Percentiles rank a stretch among this genome's conserved stretches.
Evolutionary conservation across 2,113 vertebrate genomes (phyloP).

Genomic region (Microcebus jonahi): DNA sequence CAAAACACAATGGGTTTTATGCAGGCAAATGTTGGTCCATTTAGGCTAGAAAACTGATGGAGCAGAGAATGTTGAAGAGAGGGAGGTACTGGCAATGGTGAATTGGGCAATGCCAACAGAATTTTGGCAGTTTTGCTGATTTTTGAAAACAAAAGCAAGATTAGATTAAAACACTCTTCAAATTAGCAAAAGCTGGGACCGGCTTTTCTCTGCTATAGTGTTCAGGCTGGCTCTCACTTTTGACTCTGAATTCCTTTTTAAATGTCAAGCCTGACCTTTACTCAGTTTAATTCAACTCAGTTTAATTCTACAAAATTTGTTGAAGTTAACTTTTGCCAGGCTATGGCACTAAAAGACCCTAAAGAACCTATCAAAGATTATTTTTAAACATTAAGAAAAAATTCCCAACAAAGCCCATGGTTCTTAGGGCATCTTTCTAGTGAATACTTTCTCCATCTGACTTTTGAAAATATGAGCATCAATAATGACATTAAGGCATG

Average conservation of each 20-base stretch:
- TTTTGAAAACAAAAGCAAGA: constrained; percentile 42
- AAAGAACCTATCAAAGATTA: not conserved
- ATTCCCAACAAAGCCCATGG: not conserved
- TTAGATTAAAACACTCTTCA: constrained; percentile 35
- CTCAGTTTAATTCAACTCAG: constrained; percentile 29
- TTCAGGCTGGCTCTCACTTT: not conserved
- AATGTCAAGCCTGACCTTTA: constrained; percentile 59
- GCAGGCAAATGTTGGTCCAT: not conserved
- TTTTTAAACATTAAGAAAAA: constrained; percentile 5
- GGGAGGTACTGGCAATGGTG: not conserved
- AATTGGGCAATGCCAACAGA: not conserved
- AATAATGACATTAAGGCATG: not conserved
- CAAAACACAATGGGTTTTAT: not conserved
- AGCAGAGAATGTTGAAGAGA: not conserved
- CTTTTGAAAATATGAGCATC: not conserved
- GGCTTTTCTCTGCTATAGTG: not conserved
- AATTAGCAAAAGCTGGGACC: not conserved
- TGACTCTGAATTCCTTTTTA: constrained; percentile 21
- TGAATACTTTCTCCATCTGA: not conserved
- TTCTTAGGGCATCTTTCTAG: not conserved
- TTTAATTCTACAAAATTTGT: constrained; percentile 27
- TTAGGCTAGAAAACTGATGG: not conserved
- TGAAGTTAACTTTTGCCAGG: constrained; percentile 18
- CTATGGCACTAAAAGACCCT: not conserved
- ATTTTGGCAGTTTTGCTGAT: not conserved